phyloP scores from a whole-genome alignment of 2,113 vertebrate species.

The Neomonachus schauinslandi region DNA sequence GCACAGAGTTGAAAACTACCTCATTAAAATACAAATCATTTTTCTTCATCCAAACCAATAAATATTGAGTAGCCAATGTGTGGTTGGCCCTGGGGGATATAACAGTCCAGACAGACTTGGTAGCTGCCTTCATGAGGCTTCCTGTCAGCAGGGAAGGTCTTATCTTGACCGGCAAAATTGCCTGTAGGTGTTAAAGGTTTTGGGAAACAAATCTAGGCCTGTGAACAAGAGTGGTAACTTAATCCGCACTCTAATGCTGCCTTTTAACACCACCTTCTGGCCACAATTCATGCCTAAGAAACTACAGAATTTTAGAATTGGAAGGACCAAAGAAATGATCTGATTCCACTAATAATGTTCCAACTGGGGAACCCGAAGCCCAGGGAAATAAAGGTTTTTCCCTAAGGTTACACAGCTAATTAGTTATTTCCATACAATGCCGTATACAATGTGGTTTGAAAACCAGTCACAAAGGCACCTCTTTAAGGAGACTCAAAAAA shows the following conservation, averaged over 20 bases:
- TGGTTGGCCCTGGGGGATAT: background rate
- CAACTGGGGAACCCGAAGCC: background rate
- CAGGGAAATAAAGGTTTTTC: background rate
- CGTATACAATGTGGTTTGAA: background rate
- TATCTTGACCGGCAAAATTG: background rate
- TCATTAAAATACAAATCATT: constrained; percentile 19
- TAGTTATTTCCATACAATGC: background rate
- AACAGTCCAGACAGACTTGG: background rate
- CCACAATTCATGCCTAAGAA: background rate
- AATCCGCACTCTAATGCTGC: background rate
- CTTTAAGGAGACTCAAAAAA: background rate
- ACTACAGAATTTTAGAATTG: background rate
- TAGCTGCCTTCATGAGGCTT: background rate
- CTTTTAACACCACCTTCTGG: background rate
- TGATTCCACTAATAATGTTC: background rate
- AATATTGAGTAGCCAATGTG: background rate
- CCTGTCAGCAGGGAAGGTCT: background rate
- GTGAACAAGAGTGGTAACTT: background rate
- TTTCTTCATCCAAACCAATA: background rate
- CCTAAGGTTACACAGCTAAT: background rate
- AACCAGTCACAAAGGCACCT: background rate
- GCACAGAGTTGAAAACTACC: background rate
- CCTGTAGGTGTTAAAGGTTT: background rate
- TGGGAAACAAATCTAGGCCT: constrained; percentile 22
- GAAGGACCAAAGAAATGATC: background rate